These are phyloP conservation scores for Anas platyrhynchos DNA, from an alignment of 2,113 vertebrate species.

Conservation along the genomic window DNA sequence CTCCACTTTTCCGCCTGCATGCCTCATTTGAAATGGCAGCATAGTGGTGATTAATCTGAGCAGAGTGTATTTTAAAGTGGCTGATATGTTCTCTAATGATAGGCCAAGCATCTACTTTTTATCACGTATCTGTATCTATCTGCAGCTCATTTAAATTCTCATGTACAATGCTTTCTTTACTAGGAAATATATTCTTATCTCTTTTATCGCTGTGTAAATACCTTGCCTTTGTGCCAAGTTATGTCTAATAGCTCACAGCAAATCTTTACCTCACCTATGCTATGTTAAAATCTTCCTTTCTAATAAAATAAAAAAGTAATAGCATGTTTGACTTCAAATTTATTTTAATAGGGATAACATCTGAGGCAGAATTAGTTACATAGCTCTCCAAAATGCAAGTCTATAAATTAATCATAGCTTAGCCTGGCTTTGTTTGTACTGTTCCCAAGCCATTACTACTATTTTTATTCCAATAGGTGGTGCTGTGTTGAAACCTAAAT, in stretches of 20 bases:
- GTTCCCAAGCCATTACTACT: not conserved
- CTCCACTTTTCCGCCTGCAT: not conserved
- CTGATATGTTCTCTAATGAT: not conserved
- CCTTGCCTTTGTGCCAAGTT: not conserved
- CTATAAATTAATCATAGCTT: not conserved
- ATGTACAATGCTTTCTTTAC: not conserved
- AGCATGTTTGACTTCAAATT: not conserved
- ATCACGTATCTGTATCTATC: not conserved
- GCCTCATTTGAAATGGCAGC: not conserved
- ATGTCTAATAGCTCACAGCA: not conserved
- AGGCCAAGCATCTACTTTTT: not conserved
- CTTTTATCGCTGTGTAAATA: not conserved
- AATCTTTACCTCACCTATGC: not conserved
- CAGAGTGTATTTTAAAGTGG: not conserved
- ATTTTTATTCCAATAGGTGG: conserved; percentile 45
- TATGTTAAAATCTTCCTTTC: not conserved
- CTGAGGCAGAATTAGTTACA: not conserved
- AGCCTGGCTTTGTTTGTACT: not conserved
- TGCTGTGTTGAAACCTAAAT: conserved; percentile 28
- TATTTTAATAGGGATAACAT: not conserved
- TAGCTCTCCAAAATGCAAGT: not conserved
- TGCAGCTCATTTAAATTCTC: conserved; percentile 3
- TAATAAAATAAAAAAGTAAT: not conserved
- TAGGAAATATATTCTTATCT: conserved; percentile 1
- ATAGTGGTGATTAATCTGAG: not conserved